Percentiles rank a stretch among this genome's conserved stretches.
phyloP scores from a whole-genome alignment of 2,888 invertebrate genomes.

The Stenodema calcarata region DNA sequence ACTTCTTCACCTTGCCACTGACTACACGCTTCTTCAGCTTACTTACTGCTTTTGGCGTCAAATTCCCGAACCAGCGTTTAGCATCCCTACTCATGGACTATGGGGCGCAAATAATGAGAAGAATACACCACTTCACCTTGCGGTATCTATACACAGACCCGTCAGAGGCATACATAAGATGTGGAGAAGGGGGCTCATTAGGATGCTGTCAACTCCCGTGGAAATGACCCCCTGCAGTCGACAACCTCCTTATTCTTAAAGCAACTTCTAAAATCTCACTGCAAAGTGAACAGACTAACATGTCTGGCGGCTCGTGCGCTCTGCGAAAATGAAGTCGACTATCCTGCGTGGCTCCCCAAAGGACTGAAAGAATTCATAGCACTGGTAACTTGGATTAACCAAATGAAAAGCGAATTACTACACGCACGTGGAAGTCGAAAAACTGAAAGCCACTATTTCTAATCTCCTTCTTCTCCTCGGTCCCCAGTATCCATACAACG shows the following conservation, averaged over 20 bases:
- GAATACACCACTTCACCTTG: constrained; percentile 80
- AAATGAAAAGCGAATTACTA: too few relatives aligned
- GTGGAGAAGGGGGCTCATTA: constrained; percentile 80
- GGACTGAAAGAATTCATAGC: constrained; percentile 72
- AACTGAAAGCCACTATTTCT: too few relatives aligned
- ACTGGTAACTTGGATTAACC: constrained; percentile 60
- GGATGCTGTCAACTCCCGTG: constrained; percentile 79
- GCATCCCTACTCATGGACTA: constrained; percentile 77
- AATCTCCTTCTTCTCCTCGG: too few relatives aligned
- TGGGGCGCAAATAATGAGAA: constrained; percentile 78
- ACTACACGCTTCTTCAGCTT: background rate
- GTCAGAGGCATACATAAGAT: constrained; percentile 66
- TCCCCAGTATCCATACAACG: too few relatives aligned
- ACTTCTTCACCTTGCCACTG: constrained; percentile 17
- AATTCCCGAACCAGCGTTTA: constrained; percentile 82
- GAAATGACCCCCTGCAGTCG: constrained; percentile 78
- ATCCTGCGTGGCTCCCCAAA: constrained; percentile 66
- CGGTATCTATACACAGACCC: constrained; percentile 60
- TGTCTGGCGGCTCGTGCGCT: constrained; percentile 82
- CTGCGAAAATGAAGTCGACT: background rate
- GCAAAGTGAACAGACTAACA: constrained; percentile 71
- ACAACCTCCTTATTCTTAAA: constrained; percentile 75
- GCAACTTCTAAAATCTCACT: constrained; percentile 73
- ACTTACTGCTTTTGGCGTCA: constrained; percentile 8
- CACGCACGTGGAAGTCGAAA: too few relatives aligned